Conservation (phyloP, 2,113 vertebrate genomes). For the Ageneiosus marmoratus region DNA sequence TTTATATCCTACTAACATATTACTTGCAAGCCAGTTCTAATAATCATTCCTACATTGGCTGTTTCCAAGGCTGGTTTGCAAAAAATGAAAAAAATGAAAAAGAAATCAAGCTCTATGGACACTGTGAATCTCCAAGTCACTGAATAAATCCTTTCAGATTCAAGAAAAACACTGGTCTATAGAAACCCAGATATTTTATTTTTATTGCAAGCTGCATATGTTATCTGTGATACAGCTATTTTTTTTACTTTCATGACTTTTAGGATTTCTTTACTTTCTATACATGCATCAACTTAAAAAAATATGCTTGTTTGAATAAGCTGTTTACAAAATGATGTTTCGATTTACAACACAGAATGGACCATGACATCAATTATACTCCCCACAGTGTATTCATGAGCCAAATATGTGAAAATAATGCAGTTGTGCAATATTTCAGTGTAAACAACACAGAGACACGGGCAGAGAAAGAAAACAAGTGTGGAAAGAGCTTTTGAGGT, state of each 20-base stretch:
- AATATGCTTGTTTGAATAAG: background rate
- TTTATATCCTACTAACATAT: background rate
- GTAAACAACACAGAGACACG: background rate
- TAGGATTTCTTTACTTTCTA: background rate
- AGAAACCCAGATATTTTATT: background rate
- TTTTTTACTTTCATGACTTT: background rate
- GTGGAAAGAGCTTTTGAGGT: background rate
- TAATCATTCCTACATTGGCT: background rate
- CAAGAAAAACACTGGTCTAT: background rate
- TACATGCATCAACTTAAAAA: background rate
- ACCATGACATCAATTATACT: background rate
- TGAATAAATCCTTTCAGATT: background rate
- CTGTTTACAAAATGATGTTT: background rate
- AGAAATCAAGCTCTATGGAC: background rate
- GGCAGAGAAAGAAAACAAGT: background rate
- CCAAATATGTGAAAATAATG: constrained; percentile 24
- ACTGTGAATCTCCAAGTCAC: background rate
- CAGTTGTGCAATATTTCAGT: constrained; percentile 15
- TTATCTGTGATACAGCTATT: too few relatives aligned
- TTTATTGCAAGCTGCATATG: background rate
- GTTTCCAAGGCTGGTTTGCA: background rate
- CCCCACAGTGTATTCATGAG: background rate
- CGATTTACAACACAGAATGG: background rate
- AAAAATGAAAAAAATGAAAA: background rate
- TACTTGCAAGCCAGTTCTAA: background rate